phyloP scores from a whole-genome alignment of 2,888 invertebrate species.

The Celastrina argiolus region DNA sequence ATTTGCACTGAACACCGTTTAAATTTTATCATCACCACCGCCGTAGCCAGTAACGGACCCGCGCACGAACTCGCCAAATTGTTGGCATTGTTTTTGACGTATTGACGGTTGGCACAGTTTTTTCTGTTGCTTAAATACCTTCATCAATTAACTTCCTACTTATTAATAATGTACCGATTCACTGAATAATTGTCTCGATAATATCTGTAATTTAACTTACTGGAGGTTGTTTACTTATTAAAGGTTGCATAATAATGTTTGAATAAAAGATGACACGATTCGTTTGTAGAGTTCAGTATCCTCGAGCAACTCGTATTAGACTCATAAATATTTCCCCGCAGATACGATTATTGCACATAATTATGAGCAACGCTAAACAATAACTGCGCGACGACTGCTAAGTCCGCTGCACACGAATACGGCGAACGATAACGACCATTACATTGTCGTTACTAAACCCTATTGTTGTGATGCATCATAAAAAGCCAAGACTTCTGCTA shows the following conservation, averaged over 20 bases:
- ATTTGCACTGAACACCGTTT: slow-evolving; percentile 50
- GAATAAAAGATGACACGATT: slow-evolving; percentile 10
- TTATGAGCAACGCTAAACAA: slow-evolving; percentile 40
- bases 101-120: neutral
- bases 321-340: slow-evolving; percentile 31
- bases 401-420: slow-evolving; percentile 45
- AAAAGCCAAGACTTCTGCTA: slow-evolving; percentile 51
- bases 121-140: neutral
- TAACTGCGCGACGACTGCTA: slow-evolving; percentile 59
- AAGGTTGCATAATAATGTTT: neutral
- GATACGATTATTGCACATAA: slow-evolving; percentile 6
- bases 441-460: slow-evolving; percentile 60
- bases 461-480: slow-evolving; percentile 64
- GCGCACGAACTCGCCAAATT: slow-evolving; percentile 27
- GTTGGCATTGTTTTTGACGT: slow-evolving; percentile 29
- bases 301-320: neutral
- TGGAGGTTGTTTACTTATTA: neutral
- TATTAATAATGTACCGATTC: neutral
- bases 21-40: slow-evolving; percentile 28
- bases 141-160: neutral
- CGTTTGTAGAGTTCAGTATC: neutral
- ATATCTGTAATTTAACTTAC: slow-evolving; percentile 35
- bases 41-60: neutral
- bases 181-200: slow-evolving; percentile 16
- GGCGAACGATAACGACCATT: slow-evolving; percentile 58